Evolutionary conservation across 2,113 vertebrate species (phyloP).

Genomic region (Dromiciops gliroides): DNA sequence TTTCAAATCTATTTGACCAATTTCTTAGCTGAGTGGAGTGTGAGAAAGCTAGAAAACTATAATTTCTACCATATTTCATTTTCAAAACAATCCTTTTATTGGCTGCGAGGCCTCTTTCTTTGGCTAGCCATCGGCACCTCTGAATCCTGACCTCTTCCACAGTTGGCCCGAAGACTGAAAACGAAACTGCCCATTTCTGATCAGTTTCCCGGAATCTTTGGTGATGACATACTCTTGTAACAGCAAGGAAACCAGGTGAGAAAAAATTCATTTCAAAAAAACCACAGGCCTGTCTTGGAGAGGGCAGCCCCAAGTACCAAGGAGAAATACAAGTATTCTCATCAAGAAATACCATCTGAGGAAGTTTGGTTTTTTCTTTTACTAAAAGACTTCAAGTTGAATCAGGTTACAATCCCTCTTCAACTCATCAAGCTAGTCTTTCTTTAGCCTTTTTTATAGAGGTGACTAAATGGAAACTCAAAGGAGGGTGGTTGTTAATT

Average conservation of each 20-base stretch:
- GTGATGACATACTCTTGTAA: background rate
- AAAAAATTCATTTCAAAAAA: background rate
- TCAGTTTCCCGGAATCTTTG: background rate
- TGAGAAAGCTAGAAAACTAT: background rate
- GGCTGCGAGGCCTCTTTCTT: background rate
- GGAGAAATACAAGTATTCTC: slow-evolving; percentile 28
- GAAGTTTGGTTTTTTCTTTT: slow-evolving; percentile 68
- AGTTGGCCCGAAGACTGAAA: background rate
- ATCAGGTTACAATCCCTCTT: slow-evolving; percentile 69
- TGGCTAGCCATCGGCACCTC: background rate
- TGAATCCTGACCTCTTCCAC: background rate
- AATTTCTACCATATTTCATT: background rate
- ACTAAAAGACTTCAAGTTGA: slow-evolving; percentile 65
- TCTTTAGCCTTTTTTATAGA: slow-evolving; percentile 63
- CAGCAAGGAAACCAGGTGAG: background rate
- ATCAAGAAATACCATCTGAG: slow-evolving; percentile 54
- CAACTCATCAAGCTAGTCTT: slow-evolving; percentile 63
- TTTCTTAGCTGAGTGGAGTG: slow-evolving; percentile 3
- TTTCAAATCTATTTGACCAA: slow-evolving; percentile 1
- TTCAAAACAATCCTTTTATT: background rate
- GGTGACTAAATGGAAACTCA: slow-evolving; percentile 72
- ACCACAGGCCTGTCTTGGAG: slow-evolving; percentile 18
- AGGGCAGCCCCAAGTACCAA: slow-evolving; percentile 52
- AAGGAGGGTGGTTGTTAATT: slow-evolving; percentile 68
- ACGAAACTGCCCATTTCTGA: background rate